phyloP scores from a whole-genome alignment of 2,113 vertebrate species.

The Eulacestoma nigropectus region DNA sequence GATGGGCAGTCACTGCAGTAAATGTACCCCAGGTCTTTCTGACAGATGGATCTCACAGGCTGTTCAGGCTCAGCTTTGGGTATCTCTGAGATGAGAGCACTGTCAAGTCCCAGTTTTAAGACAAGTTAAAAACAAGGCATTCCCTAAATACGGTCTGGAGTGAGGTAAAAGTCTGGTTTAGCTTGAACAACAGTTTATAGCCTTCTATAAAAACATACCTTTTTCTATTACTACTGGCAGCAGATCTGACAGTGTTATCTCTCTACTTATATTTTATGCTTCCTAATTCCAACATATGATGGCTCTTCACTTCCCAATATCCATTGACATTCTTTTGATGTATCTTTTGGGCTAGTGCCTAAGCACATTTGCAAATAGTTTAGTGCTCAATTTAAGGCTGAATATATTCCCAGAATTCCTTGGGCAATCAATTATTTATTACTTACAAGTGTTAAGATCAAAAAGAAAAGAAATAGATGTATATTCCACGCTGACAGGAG shows the following conservation, averaged over 20 bases:
- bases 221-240: neutral
- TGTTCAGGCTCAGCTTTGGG: neutral
- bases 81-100: neutral
- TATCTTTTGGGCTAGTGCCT: slow-evolving; percentile 63
- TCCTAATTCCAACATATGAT: slow-evolving; percentile 34
- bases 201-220: neutral
- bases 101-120: neutral
- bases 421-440: slow-evolving; percentile 74
- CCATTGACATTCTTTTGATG: slow-evolving; percentile 62
- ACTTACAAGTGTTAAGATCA: slow-evolving; percentile 71
- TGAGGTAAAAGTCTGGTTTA: neutral
- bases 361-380: slow-evolving; percentile 71
- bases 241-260: slow-evolving; percentile 25
- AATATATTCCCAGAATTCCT: slow-evolving; percentile 72
- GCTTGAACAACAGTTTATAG: neutral
- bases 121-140: neutral
- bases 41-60: neutral
- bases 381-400: slow-evolving; percentile 65
- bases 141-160: neutral
- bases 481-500: slow-evolving; percentile 55
- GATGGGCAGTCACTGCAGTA: neutral
- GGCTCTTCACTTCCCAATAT: slow-evolving; percentile 49
- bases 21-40: neutral
- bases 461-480: slow-evolving; percentile 62
- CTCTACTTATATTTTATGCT: neutral